Base-by-base conservation (phyloP, 2,797 vertebrate species). In the Sebastes matsubarae region DNA sequence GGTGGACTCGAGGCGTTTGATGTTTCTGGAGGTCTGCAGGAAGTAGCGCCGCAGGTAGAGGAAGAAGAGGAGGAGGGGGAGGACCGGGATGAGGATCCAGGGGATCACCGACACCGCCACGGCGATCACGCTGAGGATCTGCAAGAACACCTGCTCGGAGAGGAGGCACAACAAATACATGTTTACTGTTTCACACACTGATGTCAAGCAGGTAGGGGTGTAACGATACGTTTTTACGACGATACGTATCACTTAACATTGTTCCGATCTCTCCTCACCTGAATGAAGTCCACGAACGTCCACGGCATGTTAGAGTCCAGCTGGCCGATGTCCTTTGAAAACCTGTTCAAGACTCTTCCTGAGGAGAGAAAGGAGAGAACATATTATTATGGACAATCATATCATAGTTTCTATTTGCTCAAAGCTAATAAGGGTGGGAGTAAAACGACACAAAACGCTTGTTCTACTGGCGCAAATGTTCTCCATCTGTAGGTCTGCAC, bases 251-350 rank as follows among this genome's bases (percentile, higher is more conserved):
- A 6, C 38, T 14, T 38, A 0, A 0, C 36, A 38, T 38, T 14
- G 38, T 42, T 42, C 38, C 38, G 2, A 42, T 42, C 4, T 29
- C 1, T 60, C 18, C 60, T 95, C 94, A 98, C 97, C 96, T 98
- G 97, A 70, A 96, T 7, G 0, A 98, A 98, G 89, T 98, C 97
- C 81, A 97, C 89, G 92, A 97, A 95, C 0, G 97, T 98, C 92
- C 96, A 80, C 0, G 97, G 97, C 86, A 99, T 89, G 77, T 95
- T 94, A 18, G 96, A 94, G 72, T 99, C 97, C 95, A 99, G 92
- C 70, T 96, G 96, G 58, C 97, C 97, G 8, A 97, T 95, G 93
- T 99, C 97, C 94, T 98, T 99, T 57, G 97, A 97, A 87, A 98
- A 99, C 84, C 97, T 95, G 92, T 98, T 95, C 6, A 95, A 57